Evolutionary conservation across 2,888 invertebrate species (phyloP).

Genomic region (Cephus sareptanus): DNA sequence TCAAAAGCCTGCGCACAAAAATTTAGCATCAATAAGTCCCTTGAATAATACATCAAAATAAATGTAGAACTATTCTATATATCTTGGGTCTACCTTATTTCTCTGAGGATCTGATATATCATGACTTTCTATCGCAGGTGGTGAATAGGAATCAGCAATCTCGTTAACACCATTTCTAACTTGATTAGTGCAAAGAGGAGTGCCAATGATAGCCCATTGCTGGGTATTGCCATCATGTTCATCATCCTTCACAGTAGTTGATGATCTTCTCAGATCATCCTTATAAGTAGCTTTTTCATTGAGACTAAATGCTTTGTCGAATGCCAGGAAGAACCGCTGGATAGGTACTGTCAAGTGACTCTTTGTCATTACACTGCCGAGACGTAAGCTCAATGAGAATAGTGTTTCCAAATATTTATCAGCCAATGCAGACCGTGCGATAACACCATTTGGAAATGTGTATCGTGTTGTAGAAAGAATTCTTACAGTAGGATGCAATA

Average conservation of each 20-base stretch:
- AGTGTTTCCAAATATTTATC: constrained; percentile 86
- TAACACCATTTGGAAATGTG: constrained; percentile 83
- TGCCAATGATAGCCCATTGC: constrained; percentile 71
- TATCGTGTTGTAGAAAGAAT: constrained; percentile 83
- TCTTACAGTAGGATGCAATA: constrained; percentile 85
- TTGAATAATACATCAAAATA: background rate
- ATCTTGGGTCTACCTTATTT: constrained; percentile 42
- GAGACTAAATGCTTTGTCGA: constrained; percentile 78
- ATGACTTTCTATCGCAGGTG: constrained; percentile 63
- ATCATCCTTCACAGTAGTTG: background rate
- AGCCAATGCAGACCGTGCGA: constrained; percentile 80
- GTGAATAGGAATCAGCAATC: constrained; percentile 73
- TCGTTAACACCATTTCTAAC: constrained; percentile 57
- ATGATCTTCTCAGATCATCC: constrained; percentile 65
- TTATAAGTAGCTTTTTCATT: constrained; percentile 69
- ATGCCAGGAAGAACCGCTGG: constrained; percentile 81
- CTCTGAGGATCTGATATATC: constrained; percentile 52
- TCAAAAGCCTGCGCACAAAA: constrained; percentile 72
- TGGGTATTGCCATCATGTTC: constrained; percentile 70
- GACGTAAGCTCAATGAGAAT: constrained; percentile 80
- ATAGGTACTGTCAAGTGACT: constrained; percentile 78
- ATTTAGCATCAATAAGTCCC: constrained; percentile 8
- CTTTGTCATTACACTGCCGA: constrained; percentile 83
- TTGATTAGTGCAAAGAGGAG: constrained; percentile 4
- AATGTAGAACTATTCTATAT: background rate